These are phyloP conservation scores for Poeciliopsis presidionis DNA, from an alignment of 2,797 vertebrate genomes.

Conservation along the genomic window DNA sequence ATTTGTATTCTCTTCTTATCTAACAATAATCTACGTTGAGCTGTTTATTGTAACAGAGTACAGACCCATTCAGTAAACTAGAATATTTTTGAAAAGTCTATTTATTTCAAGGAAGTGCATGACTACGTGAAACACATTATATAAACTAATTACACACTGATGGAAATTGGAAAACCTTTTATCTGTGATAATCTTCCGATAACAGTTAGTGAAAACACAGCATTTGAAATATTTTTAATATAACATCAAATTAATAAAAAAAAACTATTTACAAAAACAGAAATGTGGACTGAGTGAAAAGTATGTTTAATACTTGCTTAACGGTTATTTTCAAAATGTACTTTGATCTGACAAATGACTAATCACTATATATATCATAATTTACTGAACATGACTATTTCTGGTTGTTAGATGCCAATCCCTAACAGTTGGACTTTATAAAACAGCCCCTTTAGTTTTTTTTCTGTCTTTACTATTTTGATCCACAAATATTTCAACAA, in stretches of 20 bases:
- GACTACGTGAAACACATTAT: background rate
- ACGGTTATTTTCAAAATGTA: background rate
- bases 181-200: background rate
- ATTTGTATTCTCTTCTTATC: too few species aligned
- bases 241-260: background rate
- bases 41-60: constrained; percentile 6
- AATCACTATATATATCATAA: background rate
- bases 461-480: constrained; percentile 24
- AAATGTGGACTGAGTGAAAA: background rate
- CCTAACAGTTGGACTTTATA: constrained; percentile 1
- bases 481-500: constrained; percentile 41
- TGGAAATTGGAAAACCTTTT: background rate
- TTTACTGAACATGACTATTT: background rate
- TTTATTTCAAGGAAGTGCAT: background rate
- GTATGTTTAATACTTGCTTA: background rate
- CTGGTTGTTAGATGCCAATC: constrained; percentile 11
- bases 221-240: background rate
- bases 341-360: background rate
- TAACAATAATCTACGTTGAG: background rate
- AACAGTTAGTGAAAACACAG: background rate
- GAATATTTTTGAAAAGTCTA: background rate
- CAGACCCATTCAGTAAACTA: background rate
- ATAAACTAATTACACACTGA: background rate
- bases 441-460: constrained; percentile 1
- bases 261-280: background rate